Conservation (phyloP, 2,113 vertebrate species). For the Ceyx melanurus region DNA sequence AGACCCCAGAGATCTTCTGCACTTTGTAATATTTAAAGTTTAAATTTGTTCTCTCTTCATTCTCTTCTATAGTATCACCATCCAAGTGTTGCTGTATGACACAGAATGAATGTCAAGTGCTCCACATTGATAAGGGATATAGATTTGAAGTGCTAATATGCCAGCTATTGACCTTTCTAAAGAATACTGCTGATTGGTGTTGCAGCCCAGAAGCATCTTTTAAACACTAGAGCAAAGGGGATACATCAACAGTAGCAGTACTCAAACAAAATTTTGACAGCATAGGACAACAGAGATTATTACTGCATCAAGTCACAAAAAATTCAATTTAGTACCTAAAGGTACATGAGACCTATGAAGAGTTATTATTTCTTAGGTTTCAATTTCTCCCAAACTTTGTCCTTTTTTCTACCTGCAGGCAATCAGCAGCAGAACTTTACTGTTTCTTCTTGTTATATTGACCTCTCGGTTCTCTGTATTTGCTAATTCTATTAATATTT, state of each 20-base stretch:
- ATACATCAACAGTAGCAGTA: slow-evolving; percentile 8
- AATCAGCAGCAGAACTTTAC: background rate
- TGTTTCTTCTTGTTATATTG: background rate
- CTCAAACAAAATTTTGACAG: slow-evolving; percentile 16
- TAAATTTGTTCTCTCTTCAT: slow-evolving; percentile 4
- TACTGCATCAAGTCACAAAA: background rate
- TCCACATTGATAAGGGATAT: slow-evolving; percentile 25
- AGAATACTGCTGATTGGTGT: slow-evolving; percentile 48
- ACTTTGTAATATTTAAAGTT: background rate
- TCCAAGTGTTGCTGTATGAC: slow-evolving; percentile 22
- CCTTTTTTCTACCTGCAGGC: background rate
- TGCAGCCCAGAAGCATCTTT: slow-evolving; percentile 11
- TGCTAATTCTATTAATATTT: background rate
- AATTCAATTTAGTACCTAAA: background rate
- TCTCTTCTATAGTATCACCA: background rate
- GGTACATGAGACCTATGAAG: background rate
- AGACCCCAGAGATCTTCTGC: background rate
- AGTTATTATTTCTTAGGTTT: background rate
- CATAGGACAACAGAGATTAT: slow-evolving; percentile 10
- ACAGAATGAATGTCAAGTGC: slow-evolving; percentile 63
- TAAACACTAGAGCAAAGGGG: slow-evolving; percentile 32
- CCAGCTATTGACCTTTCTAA: slow-evolving; percentile 66
- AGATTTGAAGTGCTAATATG: slow-evolving; percentile 60
- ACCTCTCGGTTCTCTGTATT: background rate
- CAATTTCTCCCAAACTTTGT: background rate